Percentiles rank a stretch among this genome's conserved stretches.
phyloP scores from a whole-genome alignment of 2,797 vertebrate species.

The Eidolon dupreanum region DNA sequence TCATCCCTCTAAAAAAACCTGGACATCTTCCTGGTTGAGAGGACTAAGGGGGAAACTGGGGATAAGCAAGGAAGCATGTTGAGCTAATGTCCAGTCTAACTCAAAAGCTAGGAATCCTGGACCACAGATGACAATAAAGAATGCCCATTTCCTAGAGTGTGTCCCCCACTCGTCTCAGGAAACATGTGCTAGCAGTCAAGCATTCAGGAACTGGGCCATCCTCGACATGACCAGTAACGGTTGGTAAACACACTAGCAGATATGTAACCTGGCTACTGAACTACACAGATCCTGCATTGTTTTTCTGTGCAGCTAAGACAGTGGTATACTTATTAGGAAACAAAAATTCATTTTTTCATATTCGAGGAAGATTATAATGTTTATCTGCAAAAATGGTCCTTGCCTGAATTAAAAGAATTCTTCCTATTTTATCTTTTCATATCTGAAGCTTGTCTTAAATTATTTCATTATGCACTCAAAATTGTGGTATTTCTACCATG shows the following conservation, averaged over 20 bases:
- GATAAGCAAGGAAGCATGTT: fast-evolving
- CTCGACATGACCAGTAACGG: fast-evolving
- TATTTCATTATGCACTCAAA: background rate
- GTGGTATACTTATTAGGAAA: background rate
- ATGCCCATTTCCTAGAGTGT: background rate
- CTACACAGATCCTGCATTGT: fast-evolving
- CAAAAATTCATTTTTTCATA: background rate
- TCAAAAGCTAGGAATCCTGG: background rate
- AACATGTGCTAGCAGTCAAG: background rate
- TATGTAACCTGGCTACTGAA: background rate
- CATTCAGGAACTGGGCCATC: background rate
- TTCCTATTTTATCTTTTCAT: background rate
- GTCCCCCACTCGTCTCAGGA: background rate
- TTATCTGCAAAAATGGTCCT: background rate
- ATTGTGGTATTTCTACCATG: background rate
- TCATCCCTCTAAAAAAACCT: background rate
- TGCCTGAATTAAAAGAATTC: slow-evolving; percentile 13
- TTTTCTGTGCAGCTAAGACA: background rate
- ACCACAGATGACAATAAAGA: background rate
- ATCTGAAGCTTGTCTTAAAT: background rate
- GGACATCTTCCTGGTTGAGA: background rate
- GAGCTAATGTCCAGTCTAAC: background rate
- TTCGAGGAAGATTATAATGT: background rate
- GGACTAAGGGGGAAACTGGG: background rate
- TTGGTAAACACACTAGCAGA: background rate